These are phyloP conservation scores for Cliona cf. orientalis DNA, from an alignment of 37 sponge, comb jelly and placozoan species.

Conservation along the genomic window DNA sequence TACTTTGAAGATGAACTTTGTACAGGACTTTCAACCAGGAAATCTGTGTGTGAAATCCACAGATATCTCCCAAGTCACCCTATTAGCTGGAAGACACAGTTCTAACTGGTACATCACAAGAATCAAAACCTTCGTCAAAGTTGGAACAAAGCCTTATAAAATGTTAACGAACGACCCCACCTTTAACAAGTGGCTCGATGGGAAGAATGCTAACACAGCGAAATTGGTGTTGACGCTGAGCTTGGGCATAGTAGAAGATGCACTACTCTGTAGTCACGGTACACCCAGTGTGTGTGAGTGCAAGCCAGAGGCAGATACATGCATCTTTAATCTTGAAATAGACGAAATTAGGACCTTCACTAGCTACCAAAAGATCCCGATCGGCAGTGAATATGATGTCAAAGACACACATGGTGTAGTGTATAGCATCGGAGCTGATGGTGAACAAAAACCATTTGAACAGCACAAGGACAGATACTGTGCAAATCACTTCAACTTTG, in stretches of 20 bases:
- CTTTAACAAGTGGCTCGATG: conserved; percentile 37
- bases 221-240: not conserved
- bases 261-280: conserved; percentile 12
- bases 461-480: not conserved
- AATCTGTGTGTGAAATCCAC: not conserved
- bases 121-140: conserved; percentile 3
- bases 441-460: not conserved
- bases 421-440: not conserved
- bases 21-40: not conserved
- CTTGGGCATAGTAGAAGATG: not conserved
- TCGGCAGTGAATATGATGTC: not conserved
- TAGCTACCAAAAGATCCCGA: conserved; percentile 22
- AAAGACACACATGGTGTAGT: conserved; percentile 2
- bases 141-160: not conserved
- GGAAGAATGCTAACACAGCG: not conserved
- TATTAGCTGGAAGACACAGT: conserved; percentile 3
- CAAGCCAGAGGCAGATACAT: not conserved
- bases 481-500: not conserved
- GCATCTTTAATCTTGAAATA: conserved; percentile 27
- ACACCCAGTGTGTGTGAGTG: conserved; percentile 26
- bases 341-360: conserved; percentile 48
- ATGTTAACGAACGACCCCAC: not conserved
- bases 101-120: not conserved
- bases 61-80: not conserved
- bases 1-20: not conserved